These are phyloP conservation scores for Trachymyrmex cornetzi DNA, from an alignment of 1,140 invertebrate genomes.

Conservation along the genomic window DNA sequence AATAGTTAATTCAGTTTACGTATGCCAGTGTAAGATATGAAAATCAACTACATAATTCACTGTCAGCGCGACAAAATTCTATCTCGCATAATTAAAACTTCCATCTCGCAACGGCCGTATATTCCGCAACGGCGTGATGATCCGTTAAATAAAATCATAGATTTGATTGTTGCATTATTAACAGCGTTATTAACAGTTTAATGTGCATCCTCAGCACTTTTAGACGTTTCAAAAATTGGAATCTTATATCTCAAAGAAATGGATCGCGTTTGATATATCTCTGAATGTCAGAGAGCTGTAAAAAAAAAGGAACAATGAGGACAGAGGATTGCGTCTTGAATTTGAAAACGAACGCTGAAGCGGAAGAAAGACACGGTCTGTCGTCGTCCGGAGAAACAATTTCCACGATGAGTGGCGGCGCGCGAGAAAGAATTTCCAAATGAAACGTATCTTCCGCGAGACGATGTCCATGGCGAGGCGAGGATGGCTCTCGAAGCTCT, in stretches of 20 bases:
- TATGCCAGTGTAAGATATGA: not conserved
- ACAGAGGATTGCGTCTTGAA: conserved; percentile 45
- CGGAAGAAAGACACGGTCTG: not conserved
- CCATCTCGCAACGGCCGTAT: not conserved
- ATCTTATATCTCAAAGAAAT: not conserved
- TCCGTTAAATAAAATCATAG: not conserved
- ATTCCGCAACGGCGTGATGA: not conserved
- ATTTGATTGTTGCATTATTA: conserved; percentile 42
- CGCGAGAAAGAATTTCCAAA: conserved; percentile 34
- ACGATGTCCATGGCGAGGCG: conserved; percentile 19
- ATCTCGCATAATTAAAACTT: conserved; percentile 8
- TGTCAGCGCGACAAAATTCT: not conserved
- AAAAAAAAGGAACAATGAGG: not conserved
- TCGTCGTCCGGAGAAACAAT: conserved; percentile 29
- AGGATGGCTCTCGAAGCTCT: conserved; percentile 37
- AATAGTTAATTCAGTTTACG: not conserved
- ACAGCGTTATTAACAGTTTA: conserved; percentile 6
- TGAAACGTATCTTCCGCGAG: conserved; percentile 46
- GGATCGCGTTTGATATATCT: conserved; percentile 56
- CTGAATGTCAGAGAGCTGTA: too few relatives aligned
- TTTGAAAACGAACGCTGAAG: conserved; percentile 37
- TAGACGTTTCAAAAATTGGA: conserved; percentile 13
- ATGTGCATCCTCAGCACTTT: conserved; percentile 39
- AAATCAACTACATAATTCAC: conserved; percentile 3
- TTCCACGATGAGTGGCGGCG: conserved; percentile 28